These are phyloP conservation scores for Drosophila maculinotata DNA, from an alignment of 2,888 invertebrate species.

Conservation along the genomic window DNA sequence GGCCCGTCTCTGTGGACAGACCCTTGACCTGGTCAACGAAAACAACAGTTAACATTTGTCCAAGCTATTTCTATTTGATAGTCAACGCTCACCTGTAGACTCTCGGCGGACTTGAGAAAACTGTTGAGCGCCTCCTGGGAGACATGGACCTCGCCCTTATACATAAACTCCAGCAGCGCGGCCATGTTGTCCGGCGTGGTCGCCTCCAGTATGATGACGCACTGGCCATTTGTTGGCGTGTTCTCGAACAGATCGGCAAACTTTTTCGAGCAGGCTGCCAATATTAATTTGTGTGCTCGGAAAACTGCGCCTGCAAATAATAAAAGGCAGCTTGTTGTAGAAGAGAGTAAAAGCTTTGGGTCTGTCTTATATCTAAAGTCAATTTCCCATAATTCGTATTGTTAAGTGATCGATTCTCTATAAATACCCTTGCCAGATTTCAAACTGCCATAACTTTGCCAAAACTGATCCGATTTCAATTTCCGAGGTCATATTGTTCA, in stretches of 20 bases:
- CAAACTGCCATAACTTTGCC: too few relatives aligned
- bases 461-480: too few relatives aligned
- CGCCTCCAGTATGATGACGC: constrained; percentile 95
- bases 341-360: background rate
- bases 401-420: too few relatives aligned
- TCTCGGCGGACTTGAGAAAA: constrained; percentile 96
- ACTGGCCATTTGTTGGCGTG: constrained; percentile 89
- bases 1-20: constrained; percentile 90
- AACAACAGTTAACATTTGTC: background rate
- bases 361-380: too few relatives aligned
- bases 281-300: constrained; percentile 95
- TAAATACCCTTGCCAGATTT: too few relatives aligned
- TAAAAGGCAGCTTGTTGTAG: fast-evolving
- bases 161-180: constrained; percentile 96
- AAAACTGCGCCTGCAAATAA: constrained; percentile 92
- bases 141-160: constrained; percentile 96
- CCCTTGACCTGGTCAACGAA: constrained; percentile 88
- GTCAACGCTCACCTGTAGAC: constrained; percentile 89
- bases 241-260: constrained; percentile 96
- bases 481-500: too few relatives aligned
- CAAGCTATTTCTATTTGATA: background rate
- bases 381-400: too few relatives aligned
- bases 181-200: constrained; percentile 96
- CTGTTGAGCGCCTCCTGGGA: constrained; percentile 96
- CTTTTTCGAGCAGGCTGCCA: constrained; percentile 97